phyloP scores from a whole-genome alignment of 2,113 vertebrate species.

The Stegostoma tigrinum region DNA sequence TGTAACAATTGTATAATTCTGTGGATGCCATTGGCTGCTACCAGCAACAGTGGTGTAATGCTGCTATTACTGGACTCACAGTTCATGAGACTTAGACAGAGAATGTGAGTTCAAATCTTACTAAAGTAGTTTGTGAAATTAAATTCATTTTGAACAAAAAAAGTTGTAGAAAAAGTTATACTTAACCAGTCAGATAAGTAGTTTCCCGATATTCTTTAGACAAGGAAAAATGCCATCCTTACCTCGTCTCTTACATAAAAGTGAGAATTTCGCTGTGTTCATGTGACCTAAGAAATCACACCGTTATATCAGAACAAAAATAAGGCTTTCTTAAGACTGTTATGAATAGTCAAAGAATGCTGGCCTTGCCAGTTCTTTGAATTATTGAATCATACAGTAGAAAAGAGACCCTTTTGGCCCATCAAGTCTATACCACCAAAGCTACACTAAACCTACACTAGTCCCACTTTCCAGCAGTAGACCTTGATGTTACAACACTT shows the following conservation, averaged over 20 bases:
- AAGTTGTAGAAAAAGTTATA: background rate
- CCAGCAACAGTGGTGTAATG: too few relatives aligned
- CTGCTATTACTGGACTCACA: too few relatives aligned
- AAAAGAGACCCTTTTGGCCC: too few relatives aligned
- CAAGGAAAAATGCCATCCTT: background rate
- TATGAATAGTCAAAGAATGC: background rate
- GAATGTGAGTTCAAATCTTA: background rate
- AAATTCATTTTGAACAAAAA: background rate
- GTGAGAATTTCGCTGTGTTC: background rate
- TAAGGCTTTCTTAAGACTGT: background rate
- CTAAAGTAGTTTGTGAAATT: background rate
- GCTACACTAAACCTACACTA: too few relatives aligned
- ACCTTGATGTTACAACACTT: too few relatives aligned
- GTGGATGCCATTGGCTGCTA: too few relatives aligned
- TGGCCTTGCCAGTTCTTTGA: background rate
- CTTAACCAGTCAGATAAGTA: background rate
- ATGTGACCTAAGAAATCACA: background rate
- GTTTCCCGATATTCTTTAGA: background rate
- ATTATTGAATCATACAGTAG: too few relatives aligned
- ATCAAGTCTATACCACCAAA: too few relatives aligned
- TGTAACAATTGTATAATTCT: too few relatives aligned
- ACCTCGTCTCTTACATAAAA: background rate
- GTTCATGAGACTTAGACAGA: too few relatives aligned
- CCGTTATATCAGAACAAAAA: background rate
- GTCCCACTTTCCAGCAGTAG: too few relatives aligned